A percentile compares a stretch with the other conserved stretches of the same genome.
These are phyloP conservation scores for Oxytorus armatus DNA, from an alignment of 2,888 invertebrate genomes.

Conservation along the genomic window DNA sequence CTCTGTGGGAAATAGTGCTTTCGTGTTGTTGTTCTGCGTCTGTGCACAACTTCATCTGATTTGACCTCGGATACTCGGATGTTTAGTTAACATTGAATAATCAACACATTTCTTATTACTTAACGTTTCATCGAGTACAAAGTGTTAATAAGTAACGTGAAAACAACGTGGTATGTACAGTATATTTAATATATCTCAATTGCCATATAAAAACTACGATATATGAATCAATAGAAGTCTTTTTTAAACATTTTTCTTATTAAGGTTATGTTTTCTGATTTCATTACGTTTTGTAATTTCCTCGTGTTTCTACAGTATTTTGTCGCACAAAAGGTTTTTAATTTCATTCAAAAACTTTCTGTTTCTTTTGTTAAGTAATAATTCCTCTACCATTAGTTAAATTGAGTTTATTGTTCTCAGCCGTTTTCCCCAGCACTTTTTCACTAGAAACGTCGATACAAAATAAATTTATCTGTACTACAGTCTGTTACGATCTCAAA, in stretches of 20 bases:
- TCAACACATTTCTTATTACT: constrained; percentile 5
- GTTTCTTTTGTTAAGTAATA: neutral
- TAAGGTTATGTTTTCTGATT: constrained; percentile 45
- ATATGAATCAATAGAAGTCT: neutral
- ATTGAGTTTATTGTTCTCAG: neutral
- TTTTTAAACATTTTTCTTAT: neutral
- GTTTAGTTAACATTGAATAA: neutral
- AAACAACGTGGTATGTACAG: constrained; percentile 14
- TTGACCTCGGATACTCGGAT: too few species aligned
- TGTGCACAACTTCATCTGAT: neutral
- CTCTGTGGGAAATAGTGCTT: neutral
- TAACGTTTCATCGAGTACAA: neutral
- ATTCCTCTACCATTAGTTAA: neutral
- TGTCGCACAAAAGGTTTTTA: neutral
- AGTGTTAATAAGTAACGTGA: neutral
- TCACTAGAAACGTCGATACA: neutral
- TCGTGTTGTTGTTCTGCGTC: neutral
- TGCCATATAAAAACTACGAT: neutral
- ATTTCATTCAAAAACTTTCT: neutral
- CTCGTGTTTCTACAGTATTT: neutral
- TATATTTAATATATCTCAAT: neutral
- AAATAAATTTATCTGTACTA: neutral
- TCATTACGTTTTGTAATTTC: neutral
- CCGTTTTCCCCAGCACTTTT: neutral
- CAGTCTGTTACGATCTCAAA: neutral